Evolutionary conservation across 2,888 invertebrate species (phyloP), one percentile per base, ranked within the genome.

Genomic region (Drosophila anceps): DNA sequence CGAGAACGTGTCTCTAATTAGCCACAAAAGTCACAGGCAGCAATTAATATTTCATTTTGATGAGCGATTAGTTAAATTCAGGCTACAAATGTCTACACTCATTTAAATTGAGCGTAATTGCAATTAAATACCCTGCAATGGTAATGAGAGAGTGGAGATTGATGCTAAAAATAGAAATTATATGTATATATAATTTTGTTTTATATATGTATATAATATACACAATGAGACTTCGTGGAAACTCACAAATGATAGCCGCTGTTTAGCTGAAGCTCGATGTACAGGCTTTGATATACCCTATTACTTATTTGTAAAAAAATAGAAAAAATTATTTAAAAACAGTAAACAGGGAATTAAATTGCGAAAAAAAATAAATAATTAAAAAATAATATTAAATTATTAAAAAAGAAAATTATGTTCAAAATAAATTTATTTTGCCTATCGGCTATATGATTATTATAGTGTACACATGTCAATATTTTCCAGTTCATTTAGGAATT

Each of bases 31-130:
- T 61, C 37, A 18, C 44, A 63, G 60, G 37, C 31, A 59, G 55
- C 57, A 73, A 81, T 81, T 61, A 61, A 76, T 62, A 61, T 62
- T 65, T 63, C 29, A 76, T 66, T 37, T 59, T 13, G 35, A 53
- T 33, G 15, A 50, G 50, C 44, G 73, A 59, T 54, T 59, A 59
- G 65, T 39, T 62, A 31, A 65, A 55, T 54, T 57, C 29, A 5
- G 13, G 29, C 12, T 39, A 13, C 8, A 41, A 53, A 13, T 41
- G 46, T 18, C 31, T 31, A 29, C 10, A 10, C 31, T 48, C 15
- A 55, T 46, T 67, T 12, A 60, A 69, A 79, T 61, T 54, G 1
- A 58, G 18, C 50, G 53, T n/a, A 27, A 68, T 64, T 61, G 35
- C 24, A 6, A 43, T 33, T 24, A 18, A 18, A 24, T 64, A 35